Conservation (phyloP, 2,113 vertebrate species). For the Xiphophorus couchianus region DNA sequence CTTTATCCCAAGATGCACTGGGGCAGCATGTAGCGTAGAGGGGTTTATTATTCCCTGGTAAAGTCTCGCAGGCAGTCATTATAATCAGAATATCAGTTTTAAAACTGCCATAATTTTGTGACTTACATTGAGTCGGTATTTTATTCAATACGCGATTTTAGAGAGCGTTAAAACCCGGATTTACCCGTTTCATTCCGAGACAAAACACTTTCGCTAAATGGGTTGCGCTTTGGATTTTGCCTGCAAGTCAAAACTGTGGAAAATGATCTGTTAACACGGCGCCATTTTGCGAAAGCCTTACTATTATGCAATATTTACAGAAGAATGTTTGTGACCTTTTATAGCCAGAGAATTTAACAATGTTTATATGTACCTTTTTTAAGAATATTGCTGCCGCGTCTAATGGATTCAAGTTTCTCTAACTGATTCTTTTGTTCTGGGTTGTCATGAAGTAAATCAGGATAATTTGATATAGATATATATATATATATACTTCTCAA, state of each 20-base stretch:
- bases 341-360: no score
- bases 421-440: no score
- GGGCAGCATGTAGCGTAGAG: neutral
- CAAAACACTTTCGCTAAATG: neutral
- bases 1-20: slow-evolving; percentile 77
- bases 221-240: neutral
- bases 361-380: no score
- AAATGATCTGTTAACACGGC: neutral
- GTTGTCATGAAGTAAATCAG: no score
- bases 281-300: neutral
- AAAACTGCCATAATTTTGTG: neutral
- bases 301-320: neutral
- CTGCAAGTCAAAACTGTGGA: neutral
- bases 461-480: no score
- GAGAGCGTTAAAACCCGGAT: neutral
- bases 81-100: neutral
- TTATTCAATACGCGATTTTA: neutral
- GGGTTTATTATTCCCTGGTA: fast-evolving
- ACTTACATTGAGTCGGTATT: neutral
- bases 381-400: no score
- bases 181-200: neutral
- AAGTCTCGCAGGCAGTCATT: slow-evolving; percentile 26
- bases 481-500: no score
- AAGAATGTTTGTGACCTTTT: neutral
- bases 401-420: no score